phyloP scores from a whole-genome alignment of 2,113 vertebrate genomes.

The Sinocyclocheilus maitianheensis region DNA sequence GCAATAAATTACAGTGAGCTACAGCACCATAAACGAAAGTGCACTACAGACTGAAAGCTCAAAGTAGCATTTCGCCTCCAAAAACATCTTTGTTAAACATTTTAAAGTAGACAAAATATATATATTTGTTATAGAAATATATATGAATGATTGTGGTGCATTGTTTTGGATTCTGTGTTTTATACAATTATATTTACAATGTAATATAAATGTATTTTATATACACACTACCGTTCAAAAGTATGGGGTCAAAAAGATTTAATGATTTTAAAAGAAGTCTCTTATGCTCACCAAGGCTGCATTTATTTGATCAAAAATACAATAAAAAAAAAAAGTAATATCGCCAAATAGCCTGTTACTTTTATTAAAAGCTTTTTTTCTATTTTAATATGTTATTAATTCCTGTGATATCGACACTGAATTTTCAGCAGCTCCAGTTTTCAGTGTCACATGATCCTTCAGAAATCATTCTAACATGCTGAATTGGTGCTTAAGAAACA shows the following conservation, averaged over 20 bases:
- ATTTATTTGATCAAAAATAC: background rate
- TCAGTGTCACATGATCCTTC: no score
- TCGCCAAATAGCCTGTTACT: background rate
- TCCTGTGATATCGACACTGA: no score
- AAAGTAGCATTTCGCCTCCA: background rate
- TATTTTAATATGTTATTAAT: no score
- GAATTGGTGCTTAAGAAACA: no score
- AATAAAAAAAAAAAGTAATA: background rate
- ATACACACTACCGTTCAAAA: background rate
- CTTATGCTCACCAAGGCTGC: background rate
- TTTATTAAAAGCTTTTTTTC: no score
- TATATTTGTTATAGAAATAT: background rate
- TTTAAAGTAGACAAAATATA: background rate
- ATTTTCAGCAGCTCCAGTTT: no score
- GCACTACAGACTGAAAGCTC: background rate
- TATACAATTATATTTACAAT: no score
- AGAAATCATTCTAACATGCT: no score
- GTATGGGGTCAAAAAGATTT: background rate
- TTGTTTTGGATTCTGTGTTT: background rate
- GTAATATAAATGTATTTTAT: background rate
- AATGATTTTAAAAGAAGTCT: background rate
- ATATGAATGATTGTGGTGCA: background rate
- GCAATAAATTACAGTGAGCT: background rate
- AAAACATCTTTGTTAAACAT: background rate
- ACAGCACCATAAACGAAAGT: background rate